phyloP scores from a whole-genome alignment of 2,888 invertebrate genomes.

The Eristalis tenax region DNA sequence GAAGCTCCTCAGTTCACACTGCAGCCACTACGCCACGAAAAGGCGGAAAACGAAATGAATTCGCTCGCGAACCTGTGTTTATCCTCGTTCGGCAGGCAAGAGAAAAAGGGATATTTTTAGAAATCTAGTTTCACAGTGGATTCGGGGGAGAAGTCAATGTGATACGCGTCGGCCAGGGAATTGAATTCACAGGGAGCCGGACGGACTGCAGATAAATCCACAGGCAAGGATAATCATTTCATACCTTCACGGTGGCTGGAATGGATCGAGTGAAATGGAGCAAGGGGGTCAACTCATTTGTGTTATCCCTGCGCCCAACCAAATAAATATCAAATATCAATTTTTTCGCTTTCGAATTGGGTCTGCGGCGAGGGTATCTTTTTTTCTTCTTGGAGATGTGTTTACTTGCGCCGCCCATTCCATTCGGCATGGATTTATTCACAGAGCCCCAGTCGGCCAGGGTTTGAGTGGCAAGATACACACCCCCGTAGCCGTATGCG shows the following conservation, averaged over 20 bases:
- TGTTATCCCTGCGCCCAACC: slow-evolving; percentile 20
- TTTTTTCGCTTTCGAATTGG: neutral
- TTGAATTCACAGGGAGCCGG: slow-evolving; percentile 32
- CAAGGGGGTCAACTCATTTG: slow-evolving; percentile 20
- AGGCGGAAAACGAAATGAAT: neutral
- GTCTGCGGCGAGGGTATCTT: neutral
- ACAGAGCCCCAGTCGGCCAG: neutral
- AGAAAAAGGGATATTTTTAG: slow-evolving; percentile 12
- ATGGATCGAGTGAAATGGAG: neutral
- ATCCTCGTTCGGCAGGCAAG: neutral
- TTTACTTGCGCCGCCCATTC: neutral
- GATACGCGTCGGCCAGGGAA: neutral
- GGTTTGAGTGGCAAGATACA: neutral
- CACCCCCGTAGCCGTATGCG: neutral
- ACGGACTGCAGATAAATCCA: slow-evolving; percentile 8
- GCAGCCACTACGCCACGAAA: neutral
- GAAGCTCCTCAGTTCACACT: no score
- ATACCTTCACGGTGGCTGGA: slow-evolving; percentile 7
- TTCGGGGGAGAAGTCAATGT: neutral
- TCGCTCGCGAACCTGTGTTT: neutral
- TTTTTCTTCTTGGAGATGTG: neutral
- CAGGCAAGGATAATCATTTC: slow-evolving; percentile 36
- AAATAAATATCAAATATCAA: slow-evolving; percentile 36
- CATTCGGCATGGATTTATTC: neutral
- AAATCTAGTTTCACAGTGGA: neutral